Percentiles rank a stretch among this genome's conserved stretches.
These are phyloP conservation scores for Saccostrea cuccullata DNA, from an alignment of 1,140 invertebrate genomes.

Conservation along the genomic window DNA sequence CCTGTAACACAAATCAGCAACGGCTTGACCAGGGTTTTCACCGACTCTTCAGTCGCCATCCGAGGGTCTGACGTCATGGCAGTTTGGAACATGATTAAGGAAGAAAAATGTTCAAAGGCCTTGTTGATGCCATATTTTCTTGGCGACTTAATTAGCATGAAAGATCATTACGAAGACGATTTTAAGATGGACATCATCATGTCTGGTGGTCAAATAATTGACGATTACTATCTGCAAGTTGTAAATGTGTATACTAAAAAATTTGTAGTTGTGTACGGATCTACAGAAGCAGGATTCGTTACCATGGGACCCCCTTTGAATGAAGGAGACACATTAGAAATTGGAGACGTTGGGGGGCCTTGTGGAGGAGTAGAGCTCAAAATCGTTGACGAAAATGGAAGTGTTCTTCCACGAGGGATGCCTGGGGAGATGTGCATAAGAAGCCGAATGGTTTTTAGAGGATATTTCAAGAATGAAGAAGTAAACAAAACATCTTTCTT, in stretches of 20 bases:
- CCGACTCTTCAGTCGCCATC: neutral
- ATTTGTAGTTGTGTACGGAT: conserved; percentile 44
- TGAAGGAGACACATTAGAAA: conserved; percentile 20
- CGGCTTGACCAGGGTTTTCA: conserved; percentile 44
- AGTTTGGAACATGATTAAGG: conserved; percentile 41
- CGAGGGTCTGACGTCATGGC: conserved; percentile 14
- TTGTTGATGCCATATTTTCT: conserved; percentile 43
- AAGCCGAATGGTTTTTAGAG: conserved; percentile 34
- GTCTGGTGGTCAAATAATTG: conserved; percentile 43
- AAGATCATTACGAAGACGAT: neutral
- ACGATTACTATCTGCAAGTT: conserved; percentile 10
- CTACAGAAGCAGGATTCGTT: conserved; percentile 37
- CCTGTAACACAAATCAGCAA: conserved; percentile 33
- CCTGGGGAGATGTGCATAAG: conserved; percentile 50
- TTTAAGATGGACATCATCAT: conserved; percentile 14
- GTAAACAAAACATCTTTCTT: conserved; percentile 45
- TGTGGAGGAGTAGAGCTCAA: conserved; percentile 50
- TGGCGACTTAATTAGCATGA: conserved; percentile 37
- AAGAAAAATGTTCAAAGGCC: conserved; percentile 47
- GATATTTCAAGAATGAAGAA: conserved; percentile 53
- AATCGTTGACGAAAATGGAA: conserved; percentile 50
- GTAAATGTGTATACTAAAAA: conserved; percentile 28
- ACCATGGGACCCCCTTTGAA: neutral
- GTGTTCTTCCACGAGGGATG: conserved; percentile 24
- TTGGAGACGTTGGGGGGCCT: conserved; percentile 32